Evolutionary conservation across 2,113 vertebrate species (phyloP), one percentile per base, ranked within the genome.

Genomic region (human): DNA sequence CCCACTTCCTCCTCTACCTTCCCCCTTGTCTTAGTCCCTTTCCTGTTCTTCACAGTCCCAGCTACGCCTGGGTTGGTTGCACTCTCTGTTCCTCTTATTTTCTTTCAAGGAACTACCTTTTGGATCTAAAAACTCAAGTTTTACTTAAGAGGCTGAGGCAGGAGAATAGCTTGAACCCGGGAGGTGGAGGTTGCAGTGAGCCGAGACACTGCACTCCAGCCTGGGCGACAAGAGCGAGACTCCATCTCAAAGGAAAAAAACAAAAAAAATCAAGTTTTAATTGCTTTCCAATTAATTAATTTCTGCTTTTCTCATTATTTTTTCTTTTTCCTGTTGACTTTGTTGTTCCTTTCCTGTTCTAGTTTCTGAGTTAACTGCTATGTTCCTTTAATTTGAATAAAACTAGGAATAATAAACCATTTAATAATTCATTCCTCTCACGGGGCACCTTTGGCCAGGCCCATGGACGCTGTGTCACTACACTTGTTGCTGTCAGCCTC

Each of bases 391-490:
- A n/a, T 86, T 57, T 55, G 25, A 50, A 14, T 10, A 27, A 50
- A 68, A 38, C 57, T 38, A 52, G 38, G 76, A 14, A n/a, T 5
- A 3, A 40, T 43, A 52, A 40, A 6, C 25, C 6, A 1, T 2
- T 50, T 20, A 6, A 45, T 2, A 2, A 14, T 27, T 59, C 50
- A 18, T 30, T 59, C 30, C 48, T 64, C 17, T 0, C 4, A 0
- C 0, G 0, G 32, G 22, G 75, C 5, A 30, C 68, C 76, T 30
- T 1, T 16, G 59, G 14, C 80, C 72, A 8, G 78, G 16, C 13
- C 12, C 0, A 1, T 50, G 5, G 8, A 1, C 2, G 17, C 48
- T 32, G 1, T 78, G 43, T 66, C 25, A 10, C 8, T 10, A 2
- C 2, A 22, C 12, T 52, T 5, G 8, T 40, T 2, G 8, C 40